phyloP scores from a whole-genome alignment of 1,140 invertebrate genomes.

The Monomorium pharaonis region DNA sequence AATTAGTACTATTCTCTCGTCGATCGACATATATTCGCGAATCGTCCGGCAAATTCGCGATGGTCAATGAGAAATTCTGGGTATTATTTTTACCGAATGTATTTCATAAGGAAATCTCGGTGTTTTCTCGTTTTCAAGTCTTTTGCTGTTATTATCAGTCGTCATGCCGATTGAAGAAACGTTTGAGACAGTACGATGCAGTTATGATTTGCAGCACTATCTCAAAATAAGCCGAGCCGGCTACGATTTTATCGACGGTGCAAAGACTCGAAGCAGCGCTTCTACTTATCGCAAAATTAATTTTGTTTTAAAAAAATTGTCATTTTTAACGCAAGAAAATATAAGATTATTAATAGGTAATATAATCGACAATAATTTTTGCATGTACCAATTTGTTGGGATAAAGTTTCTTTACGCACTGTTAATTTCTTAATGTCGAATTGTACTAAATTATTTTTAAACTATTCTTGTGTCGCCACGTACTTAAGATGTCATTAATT shows the following conservation, averaged over 20 bases:
- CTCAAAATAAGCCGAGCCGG: not conserved
- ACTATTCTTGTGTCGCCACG: no score
- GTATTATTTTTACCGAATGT: not conserved
- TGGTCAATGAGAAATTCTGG: no score
- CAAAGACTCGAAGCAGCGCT: not conserved
- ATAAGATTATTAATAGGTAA: not conserved
- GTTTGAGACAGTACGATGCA: not conserved
- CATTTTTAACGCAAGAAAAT: not conserved
- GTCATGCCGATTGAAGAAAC: not conserved
- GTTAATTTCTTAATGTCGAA: no score
- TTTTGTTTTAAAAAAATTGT: not conserved
- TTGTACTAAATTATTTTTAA: no score
- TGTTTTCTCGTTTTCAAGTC: not conserved
- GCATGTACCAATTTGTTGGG: not conserved
- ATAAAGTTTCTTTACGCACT: not conserved
- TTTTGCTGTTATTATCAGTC: not conserved
- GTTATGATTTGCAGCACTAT: not conserved
- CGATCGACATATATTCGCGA: not conserved
- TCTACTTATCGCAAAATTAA: not conserved
- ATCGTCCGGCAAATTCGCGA: not conserved
- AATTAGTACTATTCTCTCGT: constrained; percentile 6
- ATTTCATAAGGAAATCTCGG: not conserved
- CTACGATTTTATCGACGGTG: not conserved
- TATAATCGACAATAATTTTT: not conserved
- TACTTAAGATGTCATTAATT: no score